phyloP scores from a whole-genome alignment of 2,113 vertebrate species.

The Podarcis cretensis region DNA sequence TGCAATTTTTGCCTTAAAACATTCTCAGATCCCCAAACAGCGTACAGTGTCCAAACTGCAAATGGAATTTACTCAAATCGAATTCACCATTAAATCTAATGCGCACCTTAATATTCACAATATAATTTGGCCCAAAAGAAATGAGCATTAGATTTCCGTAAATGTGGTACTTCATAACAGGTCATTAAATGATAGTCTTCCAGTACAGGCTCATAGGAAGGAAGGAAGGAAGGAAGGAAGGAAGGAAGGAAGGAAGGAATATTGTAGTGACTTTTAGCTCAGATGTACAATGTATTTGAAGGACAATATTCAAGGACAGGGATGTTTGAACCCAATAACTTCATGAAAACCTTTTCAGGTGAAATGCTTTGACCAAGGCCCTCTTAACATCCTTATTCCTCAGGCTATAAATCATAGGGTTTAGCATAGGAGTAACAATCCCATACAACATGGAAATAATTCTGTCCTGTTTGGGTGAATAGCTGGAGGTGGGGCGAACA shows the following conservation, averaged over 20 bases:
- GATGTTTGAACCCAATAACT: neutral
- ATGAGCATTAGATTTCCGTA: no score
- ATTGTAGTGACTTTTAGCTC: no score
- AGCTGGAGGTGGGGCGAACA: constrained; percentile 35
- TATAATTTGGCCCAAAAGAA: no score
- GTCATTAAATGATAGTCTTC: neutral
- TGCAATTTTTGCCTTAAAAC: no score
- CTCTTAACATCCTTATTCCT: constrained; percentile 59
- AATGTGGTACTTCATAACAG: no score
- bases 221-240: no score
- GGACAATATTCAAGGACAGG: neutral
- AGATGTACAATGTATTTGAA: neutral
- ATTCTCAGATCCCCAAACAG: no score
- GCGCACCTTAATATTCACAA: no score
- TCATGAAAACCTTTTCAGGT: neutral
- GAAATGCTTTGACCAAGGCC: constrained; percentile 32
- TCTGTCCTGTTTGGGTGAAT: constrained; percentile 33
- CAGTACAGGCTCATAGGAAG: neutral
- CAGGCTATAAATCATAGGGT: constrained; percentile 55
- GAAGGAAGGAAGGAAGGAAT: no score
- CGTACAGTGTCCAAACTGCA: no score
- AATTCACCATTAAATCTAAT: no score
- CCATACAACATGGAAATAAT: constrained; percentile 45
- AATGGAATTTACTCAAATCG: no score
- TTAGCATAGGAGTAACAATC: constrained; percentile 57